Conservation (phyloP, 2,797 vertebrate species). For the Morelia viridis region DNA sequence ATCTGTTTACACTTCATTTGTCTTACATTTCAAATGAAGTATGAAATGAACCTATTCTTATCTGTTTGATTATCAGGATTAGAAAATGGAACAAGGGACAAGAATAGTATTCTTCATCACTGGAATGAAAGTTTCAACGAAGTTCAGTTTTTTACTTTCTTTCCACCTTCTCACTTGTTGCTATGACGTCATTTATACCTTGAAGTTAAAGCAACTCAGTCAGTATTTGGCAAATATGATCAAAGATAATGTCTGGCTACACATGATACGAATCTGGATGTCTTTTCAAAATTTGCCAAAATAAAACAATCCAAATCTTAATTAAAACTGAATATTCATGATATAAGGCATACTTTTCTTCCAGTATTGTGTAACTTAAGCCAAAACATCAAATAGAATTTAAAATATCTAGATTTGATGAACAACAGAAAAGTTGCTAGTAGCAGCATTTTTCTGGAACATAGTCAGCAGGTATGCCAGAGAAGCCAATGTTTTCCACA, state of each 20-base stretch:
- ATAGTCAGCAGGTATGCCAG: not conserved
- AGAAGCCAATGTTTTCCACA: not conserved
- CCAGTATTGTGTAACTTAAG: not conserved
- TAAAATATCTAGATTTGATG: not conserved
- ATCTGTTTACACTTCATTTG: not conserved
- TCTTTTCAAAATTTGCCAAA: conserved; percentile 28
- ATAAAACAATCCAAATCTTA: conserved; percentile 19
- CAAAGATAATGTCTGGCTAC: conserved; percentile 13
- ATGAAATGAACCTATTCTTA: not conserved
- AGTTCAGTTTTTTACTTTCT: conserved; percentile 4
- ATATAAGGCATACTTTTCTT: conserved; percentile 4
- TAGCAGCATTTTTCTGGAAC: not conserved
- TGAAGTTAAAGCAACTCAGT: conserved; percentile 19
- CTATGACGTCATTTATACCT: conserved; percentile 22
- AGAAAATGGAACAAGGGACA: conserved; percentile 2
- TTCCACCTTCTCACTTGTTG: not conserved
- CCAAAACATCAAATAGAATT: conserved; percentile 11
- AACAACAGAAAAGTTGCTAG: not conserved
- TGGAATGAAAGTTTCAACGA: conserved; percentile 21
- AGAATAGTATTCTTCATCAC: conserved; percentile 9
- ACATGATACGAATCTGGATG: conserved; percentile 7
- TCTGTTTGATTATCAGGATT: not conserved
- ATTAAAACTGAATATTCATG: conserved; percentile 12
- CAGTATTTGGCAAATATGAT: conserved; percentile 22
- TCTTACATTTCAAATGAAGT: not conserved